phyloP scores from a whole-genome alignment of 2,797 vertebrate genomes.

The Sphenopsis melanotis region DNA sequence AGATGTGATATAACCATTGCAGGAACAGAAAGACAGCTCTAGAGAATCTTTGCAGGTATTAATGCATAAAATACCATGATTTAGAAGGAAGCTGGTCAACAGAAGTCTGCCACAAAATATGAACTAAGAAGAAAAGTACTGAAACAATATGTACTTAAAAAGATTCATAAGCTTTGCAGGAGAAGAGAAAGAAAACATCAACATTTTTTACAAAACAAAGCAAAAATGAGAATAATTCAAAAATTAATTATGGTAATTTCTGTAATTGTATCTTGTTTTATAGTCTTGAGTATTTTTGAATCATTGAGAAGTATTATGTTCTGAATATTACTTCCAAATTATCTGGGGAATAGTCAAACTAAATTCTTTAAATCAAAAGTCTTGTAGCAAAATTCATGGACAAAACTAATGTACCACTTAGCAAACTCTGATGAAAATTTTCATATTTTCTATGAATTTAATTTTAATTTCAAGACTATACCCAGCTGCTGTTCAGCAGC shows the following conservation, averaged over 20 bases:
- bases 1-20: background rate
- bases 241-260: background rate
- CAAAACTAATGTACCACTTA: background rate
- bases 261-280: background rate
- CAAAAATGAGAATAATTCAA: background rate
- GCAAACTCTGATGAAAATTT: background rate
- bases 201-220: background rate
- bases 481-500: background rate
- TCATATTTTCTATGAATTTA: background rate
- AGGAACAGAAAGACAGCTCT: background rate
- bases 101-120: background rate
- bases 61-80: background rate
- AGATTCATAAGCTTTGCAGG: background rate
- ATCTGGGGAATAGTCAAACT: background rate
- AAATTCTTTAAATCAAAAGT: background rate
- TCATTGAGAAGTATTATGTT: background rate
- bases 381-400: background rate
- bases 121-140: background rate
- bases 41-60: background rate
- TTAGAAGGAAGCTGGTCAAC: background rate
- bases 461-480: background rate
- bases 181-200: background rate
- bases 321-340: background rate
- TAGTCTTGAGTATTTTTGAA: background rate
- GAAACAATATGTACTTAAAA: background rate